Conservation (phyloP, 1,140 invertebrate species). For the Bombus huntii region DNA sequence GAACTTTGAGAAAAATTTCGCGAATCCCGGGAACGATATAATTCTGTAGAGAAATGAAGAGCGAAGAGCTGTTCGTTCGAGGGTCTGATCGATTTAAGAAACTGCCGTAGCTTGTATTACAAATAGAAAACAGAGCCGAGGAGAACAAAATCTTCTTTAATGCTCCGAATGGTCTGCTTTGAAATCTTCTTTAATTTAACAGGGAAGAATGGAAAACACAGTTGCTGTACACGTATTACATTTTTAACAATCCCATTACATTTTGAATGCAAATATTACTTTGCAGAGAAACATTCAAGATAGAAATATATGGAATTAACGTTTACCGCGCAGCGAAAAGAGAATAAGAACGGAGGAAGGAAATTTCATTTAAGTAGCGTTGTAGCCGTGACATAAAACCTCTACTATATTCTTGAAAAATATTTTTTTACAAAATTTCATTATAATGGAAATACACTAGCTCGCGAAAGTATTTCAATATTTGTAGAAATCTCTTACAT, state of each 20-base stretch:
- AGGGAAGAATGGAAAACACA: too few relatives aligned
- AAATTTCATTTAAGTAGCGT: constrained; percentile 32
- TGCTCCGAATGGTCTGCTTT: too few relatives aligned
- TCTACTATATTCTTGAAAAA: neutral
- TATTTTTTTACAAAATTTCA: constrained; percentile 1
- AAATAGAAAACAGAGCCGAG: neutral
- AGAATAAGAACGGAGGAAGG: neutral
- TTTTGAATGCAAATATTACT: constrained; percentile 17
- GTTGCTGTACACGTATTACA: neutral
- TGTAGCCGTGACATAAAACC: neutral
- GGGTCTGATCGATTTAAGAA: neutral
- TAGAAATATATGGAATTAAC: constrained; percentile 41
- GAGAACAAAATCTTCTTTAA: neutral
- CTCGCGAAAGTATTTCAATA: neutral
- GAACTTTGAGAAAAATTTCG: constrained; percentile 24
- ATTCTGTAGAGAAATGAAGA: neutral
- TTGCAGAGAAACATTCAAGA: neutral
- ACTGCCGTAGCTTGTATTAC: neutral
- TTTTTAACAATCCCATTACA: too few relatives aligned
- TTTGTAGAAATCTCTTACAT: too few relatives aligned
- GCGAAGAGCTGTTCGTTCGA: neutral
- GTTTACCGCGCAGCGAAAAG: neutral
- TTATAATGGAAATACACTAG: neutral
- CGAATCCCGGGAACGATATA: neutral
- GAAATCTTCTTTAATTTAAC: neutral